Base-by-base conservation (phyloP, 1,140 invertebrate genomes). In the Macrostomum lignano region DNA sequence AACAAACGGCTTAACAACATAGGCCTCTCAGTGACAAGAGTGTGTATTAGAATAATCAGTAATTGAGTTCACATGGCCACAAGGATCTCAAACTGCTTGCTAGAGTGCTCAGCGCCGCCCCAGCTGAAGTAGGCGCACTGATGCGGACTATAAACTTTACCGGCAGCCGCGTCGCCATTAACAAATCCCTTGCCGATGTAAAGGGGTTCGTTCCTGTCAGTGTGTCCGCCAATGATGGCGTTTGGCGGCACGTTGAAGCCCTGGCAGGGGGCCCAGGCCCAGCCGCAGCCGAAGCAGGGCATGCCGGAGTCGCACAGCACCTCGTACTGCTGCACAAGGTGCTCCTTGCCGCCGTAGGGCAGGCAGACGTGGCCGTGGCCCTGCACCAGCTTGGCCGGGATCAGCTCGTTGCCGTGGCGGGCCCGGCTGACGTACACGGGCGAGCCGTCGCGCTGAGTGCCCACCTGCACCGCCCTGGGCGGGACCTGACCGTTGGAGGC, bases 221-320 rank as follows among this genome's bases (percentile, higher is more conserved):
- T 28, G 19, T 28, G 26, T 5, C 26, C 26, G 15, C 26, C 26
- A 3, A 28, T 17, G 19, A 28, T 17, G 19, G 26, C 26, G 19
- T 28, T 28, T 3, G 15, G 26, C 5, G 26, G 26, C 9, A 28
- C 26, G 19, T 28, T 5, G 19, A 28, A 5, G 4, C 15, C 19
- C 19, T 28, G 9, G 7, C 3, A 28, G 19, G n/a, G 9, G n/a
- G 9, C 23, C 9, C 14, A 3, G 19, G 5, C 9, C 19, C 19
- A 28, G 14, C 19, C 26, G 3, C 9, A 15, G 7, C 26, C 26
- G 14, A 14, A 28, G 5, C 15, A 14, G 4, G 15, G 26, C 19
- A 28, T 3, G 15, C 26, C 26, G 3, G 26, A 15, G 19, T 28
- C 26, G 19, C 26, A 28, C 3, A 28, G 26, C 5, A 28, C 26